Evolutionary conservation across 1,140 invertebrate species (phyloP), one percentile per base, ranked within the genome.

Genomic region (Formica exsecta): DNA sequence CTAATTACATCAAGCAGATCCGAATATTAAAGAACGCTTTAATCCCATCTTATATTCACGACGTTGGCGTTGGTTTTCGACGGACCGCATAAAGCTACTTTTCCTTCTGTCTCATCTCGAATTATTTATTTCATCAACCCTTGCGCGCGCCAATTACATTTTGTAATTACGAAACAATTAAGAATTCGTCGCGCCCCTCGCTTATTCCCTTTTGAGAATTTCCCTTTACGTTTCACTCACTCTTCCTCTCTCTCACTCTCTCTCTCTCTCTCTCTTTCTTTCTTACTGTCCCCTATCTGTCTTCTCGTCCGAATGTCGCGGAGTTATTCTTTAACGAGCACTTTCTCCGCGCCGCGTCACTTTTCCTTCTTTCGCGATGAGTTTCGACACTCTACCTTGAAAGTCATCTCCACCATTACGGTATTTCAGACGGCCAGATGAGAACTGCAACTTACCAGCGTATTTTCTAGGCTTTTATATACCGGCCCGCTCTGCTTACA

Each of bases 401-500:
- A 89, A 92, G 75, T 92, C 92, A 94, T 94, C 89, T 92, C 76
- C 91, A 87, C 86, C 84, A 88, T 93, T 91, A 90, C 66, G 90
- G 86, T 93, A 91, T 94, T 92, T 90, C 83, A 90, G 91, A 89
- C 91, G 91, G 89, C 90, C 90, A 91, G 85, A 90, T 92, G 79
- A 92, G 91, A 94, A 95, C 94, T 95, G 93, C 91, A 90, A 93
- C 93, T 93, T 93, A 93, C 91, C 87, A 92, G 74, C 87, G 89
- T 91, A 59, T 89, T 92, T 92, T 89, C 93, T 91, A 91, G 86
- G 91, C 92, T 94, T 95, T 94, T 95, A 95, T 51, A 51, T 94
- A 95, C 91, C 88, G 62, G 70, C 13, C 36, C 36, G 54, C 22
- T 77, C 75, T 36, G 68, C 66, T 64, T 85, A 65, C 66, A 73